Conservation (phyloP, 1,140 invertebrate species). For the Polypedilum pembai region DNA sequence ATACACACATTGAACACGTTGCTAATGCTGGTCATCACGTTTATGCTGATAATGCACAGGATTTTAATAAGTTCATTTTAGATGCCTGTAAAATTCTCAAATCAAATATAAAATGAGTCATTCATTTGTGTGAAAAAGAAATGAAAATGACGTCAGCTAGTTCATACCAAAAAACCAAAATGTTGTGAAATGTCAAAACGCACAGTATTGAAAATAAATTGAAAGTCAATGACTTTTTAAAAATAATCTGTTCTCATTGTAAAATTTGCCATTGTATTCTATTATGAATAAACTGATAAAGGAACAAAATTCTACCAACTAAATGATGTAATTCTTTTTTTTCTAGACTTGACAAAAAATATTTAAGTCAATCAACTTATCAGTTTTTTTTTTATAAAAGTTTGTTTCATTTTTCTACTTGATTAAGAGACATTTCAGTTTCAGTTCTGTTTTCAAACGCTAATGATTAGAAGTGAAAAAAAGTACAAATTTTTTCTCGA, state of each 20-base stretch:
- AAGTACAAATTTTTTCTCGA: conserved; percentile 18
- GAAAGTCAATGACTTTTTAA: not conserved
- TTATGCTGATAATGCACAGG: conserved; percentile 82
- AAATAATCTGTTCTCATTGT: not conserved
- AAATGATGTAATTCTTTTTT: no score
- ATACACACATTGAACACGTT: conserved; percentile 49
- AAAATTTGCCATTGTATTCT: not conserved
- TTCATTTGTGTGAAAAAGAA: no score
- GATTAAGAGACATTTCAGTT: not conserved
- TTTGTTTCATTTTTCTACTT: no score
- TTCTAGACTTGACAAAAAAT: no score
- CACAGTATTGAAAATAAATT: not conserved
- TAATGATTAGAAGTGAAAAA: not conserved
- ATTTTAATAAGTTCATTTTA: conserved; percentile 77
- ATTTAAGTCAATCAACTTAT: no score
- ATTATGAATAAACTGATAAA: not conserved
- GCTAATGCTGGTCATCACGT: conserved; percentile 83
- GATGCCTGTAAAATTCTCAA: conserved; percentile 54
- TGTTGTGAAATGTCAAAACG: not conserved
- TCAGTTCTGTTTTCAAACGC: not conserved
- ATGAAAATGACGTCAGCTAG: not conserved
- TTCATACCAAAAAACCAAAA: not conserved
- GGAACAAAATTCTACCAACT: not conserved
- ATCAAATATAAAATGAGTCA: not conserved
- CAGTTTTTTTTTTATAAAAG: no score